These are phyloP conservation scores for Diglossa brunneiventris DNA, from an alignment of 2,113 vertebrate species.

Conservation along the genomic window DNA sequence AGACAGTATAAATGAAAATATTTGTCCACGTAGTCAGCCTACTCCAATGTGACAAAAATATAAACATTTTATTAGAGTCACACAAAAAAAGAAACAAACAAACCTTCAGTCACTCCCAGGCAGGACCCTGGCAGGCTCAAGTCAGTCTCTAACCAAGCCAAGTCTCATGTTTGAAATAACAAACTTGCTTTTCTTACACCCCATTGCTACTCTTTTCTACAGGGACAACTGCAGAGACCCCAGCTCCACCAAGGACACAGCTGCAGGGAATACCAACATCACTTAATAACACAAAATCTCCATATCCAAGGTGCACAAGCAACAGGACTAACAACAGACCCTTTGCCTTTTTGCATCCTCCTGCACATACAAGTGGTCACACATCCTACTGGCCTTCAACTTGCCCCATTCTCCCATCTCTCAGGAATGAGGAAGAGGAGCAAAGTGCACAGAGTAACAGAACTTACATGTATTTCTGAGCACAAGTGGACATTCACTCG, in stretches of 20 bases:
- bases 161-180: neutral
- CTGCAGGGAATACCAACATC: neutral
- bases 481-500: neutral
- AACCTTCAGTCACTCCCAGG: neutral
- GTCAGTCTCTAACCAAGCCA: neutral
- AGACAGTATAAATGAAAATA: neutral
- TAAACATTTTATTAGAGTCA: neutral
- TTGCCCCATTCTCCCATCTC: fast-evolving
- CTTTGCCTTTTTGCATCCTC: neutral
- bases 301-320: neutral
- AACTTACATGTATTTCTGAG: neutral
- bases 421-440: neutral
- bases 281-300: neutral
- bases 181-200: neutral
- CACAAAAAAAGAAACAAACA: neutral
- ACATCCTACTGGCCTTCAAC: neutral
- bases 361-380: neutral
- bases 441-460: neutral
- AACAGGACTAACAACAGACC: neutral
- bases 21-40: neutral
- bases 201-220: neutral
- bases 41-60: neutral
- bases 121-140: neutral
- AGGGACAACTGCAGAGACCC: neutral
- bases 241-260: neutral